Conservation (phyloP, 2,797 vertebrate species). For the Scolopax rusticola region DNA sequence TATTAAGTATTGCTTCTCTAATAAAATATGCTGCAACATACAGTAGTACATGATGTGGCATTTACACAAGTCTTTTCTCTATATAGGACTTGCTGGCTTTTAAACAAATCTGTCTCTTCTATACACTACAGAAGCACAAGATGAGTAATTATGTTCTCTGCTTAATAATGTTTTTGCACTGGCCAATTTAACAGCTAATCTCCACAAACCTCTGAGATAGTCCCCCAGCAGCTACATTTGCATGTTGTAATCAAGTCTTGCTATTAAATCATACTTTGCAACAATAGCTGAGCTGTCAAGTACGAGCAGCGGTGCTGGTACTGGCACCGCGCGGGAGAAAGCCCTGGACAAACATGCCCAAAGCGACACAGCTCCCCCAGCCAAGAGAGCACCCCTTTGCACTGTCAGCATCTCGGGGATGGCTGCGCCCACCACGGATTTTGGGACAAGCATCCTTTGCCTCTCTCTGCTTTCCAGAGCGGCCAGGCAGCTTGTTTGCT, state of each 20-base stretch:
- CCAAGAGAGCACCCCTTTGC: neutral
- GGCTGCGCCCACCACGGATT: neutral
- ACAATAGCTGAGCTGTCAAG: conserved; percentile 52
- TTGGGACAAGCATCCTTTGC: neutral
- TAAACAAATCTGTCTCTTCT: conserved; percentile 55
- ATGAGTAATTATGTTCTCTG: conserved; percentile 63
- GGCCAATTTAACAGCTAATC: conserved; percentile 76
- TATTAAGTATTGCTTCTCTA: conserved; percentile 59
- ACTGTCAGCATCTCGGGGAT: neutral
- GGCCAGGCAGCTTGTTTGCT: neutral
- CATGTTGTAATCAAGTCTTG: conserved; percentile 57
- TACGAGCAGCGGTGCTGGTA: neutral
- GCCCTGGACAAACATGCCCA: neutral
- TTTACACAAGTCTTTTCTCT: conserved; percentile 30
- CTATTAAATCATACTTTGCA: conserved; percentile 73
- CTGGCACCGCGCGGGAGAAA: neutral
- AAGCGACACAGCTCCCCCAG: neutral
- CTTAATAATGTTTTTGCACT: conserved; percentile 73
- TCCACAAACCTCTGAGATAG: conserved; percentile 61
- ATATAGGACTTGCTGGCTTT: conserved; percentile 28
- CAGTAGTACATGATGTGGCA: conserved; percentile 45
- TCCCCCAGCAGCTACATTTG: conserved; percentile 65
- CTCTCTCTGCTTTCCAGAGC: neutral
- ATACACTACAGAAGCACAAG: conserved; percentile 47
- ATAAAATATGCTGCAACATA: conserved; percentile 55